A percentile compares a stretch with the other conserved stretches of the same genome.
phyloP scores from a whole-genome alignment of 2,113 vertebrate genomes.

The Morphnarchus princeps region DNA sequence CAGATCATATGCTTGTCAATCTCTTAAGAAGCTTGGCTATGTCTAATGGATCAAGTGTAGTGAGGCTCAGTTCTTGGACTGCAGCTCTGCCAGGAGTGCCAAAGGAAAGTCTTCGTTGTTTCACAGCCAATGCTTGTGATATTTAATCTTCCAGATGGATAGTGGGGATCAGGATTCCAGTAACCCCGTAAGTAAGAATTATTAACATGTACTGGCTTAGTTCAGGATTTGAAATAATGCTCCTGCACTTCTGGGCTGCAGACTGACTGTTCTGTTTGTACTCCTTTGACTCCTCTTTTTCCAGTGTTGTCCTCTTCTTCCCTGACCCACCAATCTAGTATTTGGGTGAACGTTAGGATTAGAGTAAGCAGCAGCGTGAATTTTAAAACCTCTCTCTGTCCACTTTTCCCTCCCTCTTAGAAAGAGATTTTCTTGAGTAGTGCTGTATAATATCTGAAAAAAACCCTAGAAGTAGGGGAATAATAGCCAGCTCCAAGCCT shows the following conservation, averaged over 20 bases:
- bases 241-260: background rate
- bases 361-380: background rate
- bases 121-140: background rate
- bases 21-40: background rate
- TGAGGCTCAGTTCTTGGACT: background rate
- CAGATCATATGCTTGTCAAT: background rate
- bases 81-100: background rate
- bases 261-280: background rate
- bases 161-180: background rate
- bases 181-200: background rate
- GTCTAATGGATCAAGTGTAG: background rate
- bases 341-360: background rate
- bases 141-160: background rate
- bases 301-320: background rate
- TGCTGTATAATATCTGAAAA: background rate
- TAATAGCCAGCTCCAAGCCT: background rate
- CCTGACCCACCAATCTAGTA: background rate
- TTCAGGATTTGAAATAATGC: background rate
- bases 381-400: background rate
- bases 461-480: background rate
- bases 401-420: background rate
- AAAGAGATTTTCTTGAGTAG: background rate
- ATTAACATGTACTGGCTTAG: background rate
- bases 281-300: background rate
- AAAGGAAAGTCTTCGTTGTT: background rate